Evolutionary conservation across 2,888 invertebrate species (phyloP), one percentile per base, ranked within the genome.

Genomic region (Balanococcus diminutus): DNA sequence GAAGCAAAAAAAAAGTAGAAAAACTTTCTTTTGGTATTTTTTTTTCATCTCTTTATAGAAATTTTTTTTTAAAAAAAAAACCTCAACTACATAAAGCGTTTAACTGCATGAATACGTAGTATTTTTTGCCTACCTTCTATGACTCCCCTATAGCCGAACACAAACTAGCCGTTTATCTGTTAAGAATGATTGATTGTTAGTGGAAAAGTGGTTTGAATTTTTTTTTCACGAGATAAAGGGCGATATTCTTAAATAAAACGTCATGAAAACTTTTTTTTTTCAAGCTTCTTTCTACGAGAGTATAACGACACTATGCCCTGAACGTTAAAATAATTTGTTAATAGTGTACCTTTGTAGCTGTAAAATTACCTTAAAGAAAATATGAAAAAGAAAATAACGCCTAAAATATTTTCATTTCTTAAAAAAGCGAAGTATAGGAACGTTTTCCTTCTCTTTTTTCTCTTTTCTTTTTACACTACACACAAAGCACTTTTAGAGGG

Each of bases 251-350:
- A 75, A 51, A 51, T 75, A 75, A 75, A 67, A 75, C 32, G 32
- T 75, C 75, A 32, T 75, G 75, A 75, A 75, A 75, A 1, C n/a
- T 75, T 32, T 31, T 75, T 75, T 75, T 75, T 75, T 28, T 19
- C 56, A 51, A 51, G 4, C 51, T n/a, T 3, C 51, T 9, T 51
- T 51, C 19, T 19, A 51, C 19, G 19, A n/a, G 6, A 42, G 19
- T 67, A 28, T 75, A 19, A 31, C 32, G 31, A 75, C 32, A 75
- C 11, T n/a, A n/a, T 32, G 32, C 19, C 2, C 19, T 75, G 75
- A 75, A 75, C 32, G 75, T 32, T 75, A 36, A 32, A 75, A 75
- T 75, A 75, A 75, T 75, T 75, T 75, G 75, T 75, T 75, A 75
- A 75, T 75, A 75, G 75, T 36, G 75, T 67, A 32, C 75, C 32